phyloP scores from a whole-genome alignment of 2,888 invertebrate species.

The Blastobasis adustella region DNA sequence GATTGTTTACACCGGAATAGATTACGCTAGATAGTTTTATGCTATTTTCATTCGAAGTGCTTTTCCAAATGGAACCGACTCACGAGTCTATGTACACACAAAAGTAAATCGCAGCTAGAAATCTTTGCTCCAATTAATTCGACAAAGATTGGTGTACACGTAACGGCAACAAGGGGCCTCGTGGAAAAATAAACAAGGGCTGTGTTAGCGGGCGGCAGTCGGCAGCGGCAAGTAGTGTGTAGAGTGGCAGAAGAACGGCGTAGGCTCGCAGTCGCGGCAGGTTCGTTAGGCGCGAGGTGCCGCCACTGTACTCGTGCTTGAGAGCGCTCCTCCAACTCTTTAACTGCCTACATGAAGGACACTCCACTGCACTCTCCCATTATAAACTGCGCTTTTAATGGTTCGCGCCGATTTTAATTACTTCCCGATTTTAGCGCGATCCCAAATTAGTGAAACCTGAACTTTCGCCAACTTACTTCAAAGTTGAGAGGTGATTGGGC shows the following conservation, averaged over 20 bases:
- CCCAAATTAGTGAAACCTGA: slow-evolving; percentile 18
- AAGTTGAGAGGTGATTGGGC: too few relatives aligned
- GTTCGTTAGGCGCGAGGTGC: slow-evolving; percentile 67
- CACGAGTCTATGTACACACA: too few relatives aligned
- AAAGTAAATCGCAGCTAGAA: too few relatives aligned
- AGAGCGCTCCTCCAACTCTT: slow-evolving; percentile 71
- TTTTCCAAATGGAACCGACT: too few relatives aligned
- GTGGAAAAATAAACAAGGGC: too few relatives aligned
- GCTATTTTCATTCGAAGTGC: too few relatives aligned
- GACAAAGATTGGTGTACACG: too few relatives aligned
- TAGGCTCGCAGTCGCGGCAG: slow-evolving; percentile 37
- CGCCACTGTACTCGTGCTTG: slow-evolving; percentile 63
- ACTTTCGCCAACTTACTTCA: not conserved
- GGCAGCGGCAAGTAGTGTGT: too few relatives aligned
- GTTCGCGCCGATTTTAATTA: slow-evolving; percentile 69
- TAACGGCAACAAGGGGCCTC: too few relatives aligned
- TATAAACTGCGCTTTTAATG: slow-evolving; percentile 74
- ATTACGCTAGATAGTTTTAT: too few relatives aligned
- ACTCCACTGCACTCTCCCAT: slow-evolving; percentile 69
- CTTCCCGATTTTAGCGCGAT: slow-evolving; percentile 49
- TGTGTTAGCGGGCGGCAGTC: too few relatives aligned
- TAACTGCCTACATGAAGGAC: slow-evolving; percentile 74
- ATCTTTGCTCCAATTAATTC: too few relatives aligned
- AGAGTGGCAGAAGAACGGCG: not conserved
- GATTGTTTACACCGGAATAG: not conserved